Conservation (phyloP, 2,113 vertebrate genomes). For the Hemiprocne comata region DNA sequence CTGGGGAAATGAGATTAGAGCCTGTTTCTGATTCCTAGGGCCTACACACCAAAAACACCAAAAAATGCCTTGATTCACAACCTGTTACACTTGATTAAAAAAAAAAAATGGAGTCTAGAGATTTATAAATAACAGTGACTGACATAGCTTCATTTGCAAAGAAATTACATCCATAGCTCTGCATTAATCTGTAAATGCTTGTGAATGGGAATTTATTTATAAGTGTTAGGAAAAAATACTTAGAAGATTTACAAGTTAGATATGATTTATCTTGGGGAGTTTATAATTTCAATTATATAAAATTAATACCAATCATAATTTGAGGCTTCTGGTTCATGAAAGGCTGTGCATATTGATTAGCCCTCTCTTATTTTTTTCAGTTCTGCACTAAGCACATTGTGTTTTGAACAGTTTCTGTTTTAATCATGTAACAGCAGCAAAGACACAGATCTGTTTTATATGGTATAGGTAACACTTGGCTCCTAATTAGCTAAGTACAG, state of each 20-base stretch:
- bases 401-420: not conserved
- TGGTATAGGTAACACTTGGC: not conserved
- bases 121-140: slow-evolving; percentile 25
- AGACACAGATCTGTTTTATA: not conserved
- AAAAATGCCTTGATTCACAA: not conserved
- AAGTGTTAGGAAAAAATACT: slow-evolving; percentile 7
- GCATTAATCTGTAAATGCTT: slow-evolving; percentile 22
- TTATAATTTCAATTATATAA: not conserved
- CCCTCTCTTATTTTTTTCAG: slow-evolving; percentile 1
- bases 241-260: not conserved
- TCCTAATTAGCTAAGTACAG: not conserved
- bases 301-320: slow-evolving; percentile 42
- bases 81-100: slow-evolving; percentile 16
- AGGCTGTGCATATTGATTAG: not conserved
- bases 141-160: slow-evolving; percentile 27
- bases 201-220: slow-evolving; percentile 29
- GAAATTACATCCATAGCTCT: not conserved
- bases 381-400: not conserved
- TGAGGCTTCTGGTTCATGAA: not conserved
- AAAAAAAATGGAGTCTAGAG: not conserved
- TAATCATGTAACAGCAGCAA: not conserved
- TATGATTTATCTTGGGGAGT: slow-evolving; percentile 1
- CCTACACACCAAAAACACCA: not conserved
- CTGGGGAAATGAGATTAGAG: slow-evolving; percentile 11
- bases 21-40: not conserved